Conservation (phyloP, 2,113 vertebrate species). For the Pollimyrus isidori region DNA sequence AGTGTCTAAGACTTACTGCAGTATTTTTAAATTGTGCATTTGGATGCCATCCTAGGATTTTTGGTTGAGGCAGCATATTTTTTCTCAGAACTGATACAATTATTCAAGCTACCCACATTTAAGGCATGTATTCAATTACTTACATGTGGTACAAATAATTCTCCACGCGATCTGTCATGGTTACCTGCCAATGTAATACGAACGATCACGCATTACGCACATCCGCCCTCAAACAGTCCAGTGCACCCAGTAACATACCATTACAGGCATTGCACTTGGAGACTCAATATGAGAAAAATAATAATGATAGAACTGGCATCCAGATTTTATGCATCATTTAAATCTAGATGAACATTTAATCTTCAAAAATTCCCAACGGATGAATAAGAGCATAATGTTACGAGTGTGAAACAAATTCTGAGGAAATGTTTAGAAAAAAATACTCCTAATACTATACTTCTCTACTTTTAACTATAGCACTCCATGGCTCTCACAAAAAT, state of each 20-base stretch:
- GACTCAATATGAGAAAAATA: background rate
- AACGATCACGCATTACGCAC: constrained; percentile 30
- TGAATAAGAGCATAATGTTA: background rate
- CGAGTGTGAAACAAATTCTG: constrained; percentile 9
- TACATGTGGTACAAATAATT: background rate
- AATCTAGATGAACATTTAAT: constrained; percentile 25
- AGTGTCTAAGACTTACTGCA: background rate
- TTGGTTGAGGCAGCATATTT: background rate
- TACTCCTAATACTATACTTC: background rate
- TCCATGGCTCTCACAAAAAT: background rate
- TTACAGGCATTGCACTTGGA: constrained; percentile 5
- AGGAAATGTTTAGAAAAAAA: background rate
- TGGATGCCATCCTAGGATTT: background rate
- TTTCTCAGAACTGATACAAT: constrained; percentile 1
- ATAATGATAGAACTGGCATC: constrained; percentile 27
- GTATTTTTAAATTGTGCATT: background rate
- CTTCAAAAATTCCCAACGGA: background rate
- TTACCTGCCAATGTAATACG: constrained; percentile 31
- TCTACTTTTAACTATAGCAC: background rate
- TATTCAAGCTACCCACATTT: constrained; percentile 5
- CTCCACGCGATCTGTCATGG: constrained; percentile 19
- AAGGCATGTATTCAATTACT: background rate
- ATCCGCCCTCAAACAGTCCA: constrained; percentile 20
- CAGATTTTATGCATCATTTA: constrained; percentile 40
- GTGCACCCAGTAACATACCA: constrained; percentile 22